Evolutionary conservation across 2,113 vertebrate genomes (phyloP).

Genomic region (Catharus fuscescens): DNA sequence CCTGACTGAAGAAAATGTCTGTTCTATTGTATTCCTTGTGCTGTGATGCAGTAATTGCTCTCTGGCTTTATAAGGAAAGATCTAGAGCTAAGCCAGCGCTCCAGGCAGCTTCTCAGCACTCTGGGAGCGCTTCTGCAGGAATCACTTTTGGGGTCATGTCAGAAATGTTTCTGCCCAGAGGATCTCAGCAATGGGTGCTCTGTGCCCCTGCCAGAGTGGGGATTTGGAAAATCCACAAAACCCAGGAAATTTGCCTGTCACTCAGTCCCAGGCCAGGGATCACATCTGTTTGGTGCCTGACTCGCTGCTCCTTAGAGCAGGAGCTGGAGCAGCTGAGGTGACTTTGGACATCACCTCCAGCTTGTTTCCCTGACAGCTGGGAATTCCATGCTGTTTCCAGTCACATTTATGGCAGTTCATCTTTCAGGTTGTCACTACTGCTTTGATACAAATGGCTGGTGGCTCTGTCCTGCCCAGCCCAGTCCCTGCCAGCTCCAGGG

Average conservation of each 20-base stretch:
- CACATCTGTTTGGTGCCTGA: background rate
- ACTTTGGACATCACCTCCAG: background rate
- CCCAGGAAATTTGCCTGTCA: background rate
- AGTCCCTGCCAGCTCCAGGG: background rate
- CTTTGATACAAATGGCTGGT: background rate
- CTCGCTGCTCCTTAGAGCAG: accelerated
- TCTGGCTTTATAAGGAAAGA: background rate
- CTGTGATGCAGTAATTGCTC: constrained; percentile 31
- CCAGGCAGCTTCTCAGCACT: background rate
- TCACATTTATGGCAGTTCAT: background rate
- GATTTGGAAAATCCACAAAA: background rate
- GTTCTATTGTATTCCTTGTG: background rate
- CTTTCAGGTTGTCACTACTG: background rate
- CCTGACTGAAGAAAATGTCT: constrained; percentile 18
- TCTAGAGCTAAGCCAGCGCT: background rate
- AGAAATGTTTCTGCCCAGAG: background rate
- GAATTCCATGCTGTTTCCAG: background rate
- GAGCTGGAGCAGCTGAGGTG: background rate
- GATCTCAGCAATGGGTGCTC: background rate
- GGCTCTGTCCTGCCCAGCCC: background rate
- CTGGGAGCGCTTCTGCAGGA: background rate
- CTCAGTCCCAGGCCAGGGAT: background rate
- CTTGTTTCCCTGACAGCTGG: background rate
- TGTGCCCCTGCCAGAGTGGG: accelerated
- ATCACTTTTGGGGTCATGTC: background rate